Evolutionary conservation across 2,113 vertebrate genomes (phyloP).

Genomic region (Gorsachius goisagi): DNA sequence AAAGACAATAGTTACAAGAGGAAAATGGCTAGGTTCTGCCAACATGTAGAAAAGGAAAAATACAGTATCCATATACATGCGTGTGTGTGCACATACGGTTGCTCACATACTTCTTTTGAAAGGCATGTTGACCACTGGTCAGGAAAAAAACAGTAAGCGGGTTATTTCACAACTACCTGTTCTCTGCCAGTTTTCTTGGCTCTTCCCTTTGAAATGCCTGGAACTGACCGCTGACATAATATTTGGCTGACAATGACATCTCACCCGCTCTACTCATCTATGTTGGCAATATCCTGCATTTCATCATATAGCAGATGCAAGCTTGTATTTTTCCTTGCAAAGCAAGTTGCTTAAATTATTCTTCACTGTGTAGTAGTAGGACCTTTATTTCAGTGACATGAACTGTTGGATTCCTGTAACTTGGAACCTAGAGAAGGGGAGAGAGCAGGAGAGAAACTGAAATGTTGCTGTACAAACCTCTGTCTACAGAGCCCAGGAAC

Average conservation of each 20-base stretch:
- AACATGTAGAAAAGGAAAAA: neutral
- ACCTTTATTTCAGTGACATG: neutral
- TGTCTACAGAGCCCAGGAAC: neutral
- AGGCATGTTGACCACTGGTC: neutral
- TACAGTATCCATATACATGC: fast-evolving
- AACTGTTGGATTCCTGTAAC: neutral
- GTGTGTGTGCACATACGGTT: fast-evolving
- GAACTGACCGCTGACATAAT: neutral
- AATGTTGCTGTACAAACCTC: neutral
- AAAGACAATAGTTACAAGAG: neutral
- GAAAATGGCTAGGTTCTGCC: neutral
- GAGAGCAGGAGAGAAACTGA: neutral
- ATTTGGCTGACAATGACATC: neutral
- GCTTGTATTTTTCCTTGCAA: neutral
- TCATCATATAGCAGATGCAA: neutral
- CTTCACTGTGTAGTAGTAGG: neutral
- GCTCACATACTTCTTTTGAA: neutral
- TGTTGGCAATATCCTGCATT: neutral
- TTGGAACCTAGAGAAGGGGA: neutral
- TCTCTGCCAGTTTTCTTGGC: neutral
- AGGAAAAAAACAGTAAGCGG: neutral
- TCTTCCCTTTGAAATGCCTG: neutral
- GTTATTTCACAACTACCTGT: neutral
- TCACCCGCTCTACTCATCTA: neutral
- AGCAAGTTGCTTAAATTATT: neutral